Base-by-base conservation (phyloP, 2,888 invertebrate species). In the Lasioglossum morio region DNA sequence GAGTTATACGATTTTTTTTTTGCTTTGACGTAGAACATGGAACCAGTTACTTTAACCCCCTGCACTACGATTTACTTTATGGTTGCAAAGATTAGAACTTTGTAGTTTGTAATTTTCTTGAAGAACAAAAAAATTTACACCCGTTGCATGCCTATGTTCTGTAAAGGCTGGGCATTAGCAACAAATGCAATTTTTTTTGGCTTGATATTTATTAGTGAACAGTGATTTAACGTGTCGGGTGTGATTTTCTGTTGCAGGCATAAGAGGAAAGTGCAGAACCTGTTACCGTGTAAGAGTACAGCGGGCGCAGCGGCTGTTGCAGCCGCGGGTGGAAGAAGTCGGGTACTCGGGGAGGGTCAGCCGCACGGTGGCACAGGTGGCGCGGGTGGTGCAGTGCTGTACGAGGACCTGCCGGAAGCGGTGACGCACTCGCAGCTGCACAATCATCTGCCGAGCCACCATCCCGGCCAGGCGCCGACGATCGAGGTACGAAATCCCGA, bases 221-320 rank as follows among this genome's bases (percentile, higher is more conserved):
- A 2, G 8, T 23, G 63, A 12, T 69, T 69, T 37, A 69, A 34
- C 34, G 69, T n/a, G 4, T 10, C 4, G 30, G 30, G n/a, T 14
- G 37, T 4, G 2, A 81, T 81, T 86, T 91, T 92, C 93, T 94
- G 95, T 96, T 97, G 81, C 97, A 98, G 98, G 95, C 98, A 98
- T 95, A 98, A 98, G 95, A 96, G 98, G 95, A 98, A 98, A 97
- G 98, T 98, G 94, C 98, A 98, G 94, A 98, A 98, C 94, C 96
- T 98, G 87, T 96, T 98, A 93, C 98, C 98, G 73, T 98, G 98
- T 95, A 98, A 98, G 95, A 97, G 97, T 94, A 96, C 93, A 95
- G 96, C 16, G 94, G 96, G 86, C 95, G 96, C 94, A 48, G 95
- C 95, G 85, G 94, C 96, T 10, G 94, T 94, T 19, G 93, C 95